Base-by-base conservation (phyloP, 2,888 invertebrate genomes). In the Cetonia aurata region DNA sequence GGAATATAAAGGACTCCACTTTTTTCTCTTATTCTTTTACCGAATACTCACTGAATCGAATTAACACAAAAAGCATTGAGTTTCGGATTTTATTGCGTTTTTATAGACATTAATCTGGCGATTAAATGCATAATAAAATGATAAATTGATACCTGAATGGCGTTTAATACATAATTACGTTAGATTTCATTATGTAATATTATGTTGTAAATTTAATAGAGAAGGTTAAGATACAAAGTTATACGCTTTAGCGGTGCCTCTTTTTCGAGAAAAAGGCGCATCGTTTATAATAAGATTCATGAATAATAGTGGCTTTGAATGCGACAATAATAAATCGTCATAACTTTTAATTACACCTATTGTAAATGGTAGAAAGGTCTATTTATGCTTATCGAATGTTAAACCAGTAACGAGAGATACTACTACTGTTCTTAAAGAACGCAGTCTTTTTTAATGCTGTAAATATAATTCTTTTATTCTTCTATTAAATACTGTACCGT, bases 81-180 rank as follows among this genome's bases (percentile, higher is more conserved):
- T 52, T 65, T 65, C 48, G 37, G 37, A 65, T 52, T 65, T 65
- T 65, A 65, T 50, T 50, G 62, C 50, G 37, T 37, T 65, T 65
- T 65, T 65, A 65, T 65, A 50, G 62, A 65, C 62, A 65, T 65
- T 65, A 65, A 65, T 65, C 62, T 37, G 62, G 62, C 62, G 62
- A 65, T 65, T 65, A 65, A 65, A 37, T 37, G 62, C 17, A 65
- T 65, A 65, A 65, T 65, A 65, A 65, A 65, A 65, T 65, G 62
- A 65, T 65, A 65, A 50, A 65, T 65, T 65, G 62, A 65, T 65
- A 65, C 37, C 48, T 52, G 50, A 65, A 65, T 65, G 62, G 46
- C 50, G 15, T 46, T 65, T 65, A 65, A 65, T 65, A 50, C 62
- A 50, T 65, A 65, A 65, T 65, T 65, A 65, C 62, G 33, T 50